Evolutionary conservation across 1,140 invertebrate species (phyloP), one percentile per base, ranked within the genome.

Genomic region (Caerostris darwini): DNA sequence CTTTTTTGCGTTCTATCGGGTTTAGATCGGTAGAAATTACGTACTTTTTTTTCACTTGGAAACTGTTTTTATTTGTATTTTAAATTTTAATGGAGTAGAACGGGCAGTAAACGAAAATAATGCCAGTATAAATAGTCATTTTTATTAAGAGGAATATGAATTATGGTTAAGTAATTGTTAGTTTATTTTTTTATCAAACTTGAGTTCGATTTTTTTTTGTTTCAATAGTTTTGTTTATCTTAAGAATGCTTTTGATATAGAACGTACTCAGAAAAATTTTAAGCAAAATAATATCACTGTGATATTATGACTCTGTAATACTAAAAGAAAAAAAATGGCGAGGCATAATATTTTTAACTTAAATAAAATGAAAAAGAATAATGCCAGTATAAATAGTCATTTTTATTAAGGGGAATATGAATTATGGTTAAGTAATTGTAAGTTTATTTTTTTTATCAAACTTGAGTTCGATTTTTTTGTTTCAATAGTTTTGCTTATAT

Each of bases 71-170:
- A 57, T 83, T 56, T 17, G 19, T 57, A 83, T 83, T 83, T 58
- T 56, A 83, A 54, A 88, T 53, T 53, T 88, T 88, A 57, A 88
- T 64, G 86, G 59, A 64, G 61, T 88, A 64, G 12, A 8, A 34
- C 3, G 2, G 34, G 86, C 56, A 64, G 86, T 88, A 50, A 83
- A 64, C 64, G 50, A 88, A 88, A 88, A 88, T 88, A 67, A 88
- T 54, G 50, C 3, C 14, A 7, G 64, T 59, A 54, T 88, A 88
- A 77, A 64, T 34, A 34, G 34, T 34, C 34, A 34, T 34, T 88
- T 61, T 64, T 7, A 4, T n/a, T 56, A 10, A 54, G 82, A 58
- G 7, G 3, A 34, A 34, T 34, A 12, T 58, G 82, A 34, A 83
- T n/a, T 57, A 58, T 58, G 7, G 14, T 53, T 3, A 4, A 17